Base-by-base conservation (phyloP, 2,113 vertebrate genomes). In the Crypturellus undulatus region DNA sequence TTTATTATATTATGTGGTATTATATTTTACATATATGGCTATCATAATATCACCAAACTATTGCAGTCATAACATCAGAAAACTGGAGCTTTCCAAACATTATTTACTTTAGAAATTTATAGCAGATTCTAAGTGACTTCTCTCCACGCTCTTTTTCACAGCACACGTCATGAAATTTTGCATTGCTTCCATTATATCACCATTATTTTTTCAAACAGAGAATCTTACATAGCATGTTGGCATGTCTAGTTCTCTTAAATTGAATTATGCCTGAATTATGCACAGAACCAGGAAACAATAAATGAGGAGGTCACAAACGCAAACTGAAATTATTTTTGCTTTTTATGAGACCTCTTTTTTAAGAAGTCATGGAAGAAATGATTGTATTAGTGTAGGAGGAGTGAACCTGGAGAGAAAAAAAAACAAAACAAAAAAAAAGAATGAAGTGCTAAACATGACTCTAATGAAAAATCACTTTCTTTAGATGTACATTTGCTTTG, bases 401-500 rank as follows among this genome's bases (percentile, higher is more conserved):
- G 15, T 87, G 91, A 89, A 67, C 14, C 51, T 4, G n/a, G 17
- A 59, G 40, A 16, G 24, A 40, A 32, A 49, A 43, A 32, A 10
- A 22, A 36, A 81, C 8, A 22, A 42, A 79, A 18, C 4, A 79
- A 72, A 76, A 73, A 73, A 73, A 58, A 19, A 3, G 4, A 84
- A 60, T 77, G 38, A 79, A 75, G 47, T 81, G 26, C 78, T 88
- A 90, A 93, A 88, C 93, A 84, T 45, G 2, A 43, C 28, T 89
- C 2, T 69, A 80, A 86, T 92, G 87, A 96, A 94, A 95, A 96
- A 87, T 84, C 80, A 47, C 90, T 94, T 96, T 94, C 87, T 90
- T 96, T 84, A 94, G 72, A 92, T 92, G 85, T 93, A 52, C 17
- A 13, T 84, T 88, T 93, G 77, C 96, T 97, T 96, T 96, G 95